Conservation (phyloP, 2,113 vertebrate species). For the Varanus komodoensis region DNA sequence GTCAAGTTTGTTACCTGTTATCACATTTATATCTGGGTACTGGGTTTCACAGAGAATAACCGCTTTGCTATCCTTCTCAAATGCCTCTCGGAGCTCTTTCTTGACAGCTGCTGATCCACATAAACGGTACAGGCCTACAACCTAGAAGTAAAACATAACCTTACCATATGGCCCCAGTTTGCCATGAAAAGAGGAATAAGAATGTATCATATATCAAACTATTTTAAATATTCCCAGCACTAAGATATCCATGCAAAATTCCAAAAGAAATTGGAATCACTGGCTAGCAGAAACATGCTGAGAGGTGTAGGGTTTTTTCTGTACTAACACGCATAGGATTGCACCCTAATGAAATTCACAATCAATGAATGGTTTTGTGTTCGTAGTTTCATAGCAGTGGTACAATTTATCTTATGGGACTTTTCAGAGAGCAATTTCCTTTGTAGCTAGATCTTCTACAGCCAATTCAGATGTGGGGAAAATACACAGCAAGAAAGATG, state of each 20-base stretch:
- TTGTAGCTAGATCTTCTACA: not conserved
- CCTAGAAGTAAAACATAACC: constrained; percentile 77
- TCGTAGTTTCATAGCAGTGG: not conserved
- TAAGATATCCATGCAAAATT: not conserved
- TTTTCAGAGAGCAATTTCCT: not conserved
- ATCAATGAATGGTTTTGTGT: not conserved
- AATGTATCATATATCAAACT: not conserved
- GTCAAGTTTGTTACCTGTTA: constrained; percentile 89
- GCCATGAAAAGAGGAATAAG: not conserved
- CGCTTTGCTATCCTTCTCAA: constrained; percentile 90
- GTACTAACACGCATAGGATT: too few relatives aligned
- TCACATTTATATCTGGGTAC: constrained; percentile 97
- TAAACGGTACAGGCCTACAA: constrained; percentile 96
- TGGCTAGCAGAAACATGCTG: too few relatives aligned
- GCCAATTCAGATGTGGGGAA: not conserved
- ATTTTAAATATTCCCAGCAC: not conserved
- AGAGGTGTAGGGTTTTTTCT: too few relatives aligned
- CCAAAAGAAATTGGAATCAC: not conserved
- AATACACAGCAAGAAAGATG: not conserved
- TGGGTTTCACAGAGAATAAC: constrained; percentile 90
- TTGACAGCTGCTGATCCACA: constrained; percentile 97
- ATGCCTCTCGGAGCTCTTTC: constrained; percentile 96
- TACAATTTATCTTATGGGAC: not conserved
- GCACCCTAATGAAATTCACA: not conserved
- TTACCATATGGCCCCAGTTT: constrained; percentile 27